Base-by-base conservation (phyloP, 2,113 vertebrate species). In the Mesocricetus auratus region DNA sequence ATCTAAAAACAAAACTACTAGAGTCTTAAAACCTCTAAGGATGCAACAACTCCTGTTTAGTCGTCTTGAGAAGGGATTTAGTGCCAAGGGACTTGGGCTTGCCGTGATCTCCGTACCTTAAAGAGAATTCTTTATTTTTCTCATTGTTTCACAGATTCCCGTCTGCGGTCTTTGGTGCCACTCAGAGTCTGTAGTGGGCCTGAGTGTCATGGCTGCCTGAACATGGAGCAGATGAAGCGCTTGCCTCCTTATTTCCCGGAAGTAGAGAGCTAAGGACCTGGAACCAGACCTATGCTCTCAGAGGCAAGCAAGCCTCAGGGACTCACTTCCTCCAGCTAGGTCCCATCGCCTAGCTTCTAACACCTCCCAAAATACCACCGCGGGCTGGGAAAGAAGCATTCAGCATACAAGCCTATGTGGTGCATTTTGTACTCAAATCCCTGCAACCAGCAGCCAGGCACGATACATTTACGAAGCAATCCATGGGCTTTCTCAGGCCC, bases 1-100 rank as follows among this genome's bases (percentile, higher is more conserved):
- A 31, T 45, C 22, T 16, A 9, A 21, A 92, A 2, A 24, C 15
- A 2, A 81, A 62, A 62, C 74, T 29, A 0, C 74, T 12, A 39
- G 79, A 56, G 31, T 50, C 75, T 42, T 6, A 7, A 45, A 24
- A 29, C 31, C 68, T 94, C 66, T 12, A 22, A 45, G 64, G 39
- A 4, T n/a, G 6, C 1, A 0, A 9, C 45, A 0, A 7, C 45
- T 81, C 66, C 29, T 83, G 16, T 53, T 69, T 16, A 45, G 36
- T 91, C 58, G 24, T 42, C 5, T 15, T 0, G 1, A 17, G 31
- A 50, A 71, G 68, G 8, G 39, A 71, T 71, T 82, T 19, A 36
- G 19, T 26, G 68, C 10, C n/a, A 7, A 47, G 36, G 58, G 39
- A 88, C 12, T 56, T 68, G 60, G 17, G 45, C 68, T 68, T 24